Evolutionary conservation across 2,113 vertebrate genomes (phyloP).

Genomic region (Heteronetta atricapilla): DNA sequence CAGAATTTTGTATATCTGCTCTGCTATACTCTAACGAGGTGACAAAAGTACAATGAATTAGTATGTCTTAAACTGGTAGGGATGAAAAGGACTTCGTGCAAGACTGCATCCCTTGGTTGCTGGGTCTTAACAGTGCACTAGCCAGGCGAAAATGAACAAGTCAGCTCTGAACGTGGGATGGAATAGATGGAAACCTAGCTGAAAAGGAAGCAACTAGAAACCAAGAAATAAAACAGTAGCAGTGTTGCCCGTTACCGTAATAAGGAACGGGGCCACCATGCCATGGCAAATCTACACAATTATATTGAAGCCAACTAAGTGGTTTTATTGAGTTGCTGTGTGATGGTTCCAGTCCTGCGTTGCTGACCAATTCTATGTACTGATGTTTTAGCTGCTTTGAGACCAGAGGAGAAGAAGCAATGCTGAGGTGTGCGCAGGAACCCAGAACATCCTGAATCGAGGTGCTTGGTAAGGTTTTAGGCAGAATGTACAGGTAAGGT

Average conservation of each 20-base stretch:
- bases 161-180: not conserved
- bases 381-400: not conserved
- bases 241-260: not conserved
- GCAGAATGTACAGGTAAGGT: not conserved
- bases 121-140: not conserved
- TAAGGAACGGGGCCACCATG: not conserved
- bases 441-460: not conserved
- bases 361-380: not conserved
- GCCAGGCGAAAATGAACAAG: not conserved
- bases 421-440: rapidly evolving
- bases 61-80: not conserved
- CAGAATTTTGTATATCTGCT: not conserved
- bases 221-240: not conserved
- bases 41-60: not conserved
- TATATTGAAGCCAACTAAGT: not conserved
- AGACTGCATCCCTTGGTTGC: not conserved
- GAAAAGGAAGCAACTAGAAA: not conserved
- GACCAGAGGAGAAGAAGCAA: not conserved
- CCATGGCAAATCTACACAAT: not conserved
- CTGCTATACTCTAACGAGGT: not conserved
- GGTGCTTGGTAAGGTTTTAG: not conserved
- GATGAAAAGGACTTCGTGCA: not conserved
- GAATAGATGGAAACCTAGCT: not conserved
- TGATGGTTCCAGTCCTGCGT: not conserved
- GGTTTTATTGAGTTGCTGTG: not conserved